Evolutionary conservation across 2,888 invertebrate genomes (phyloP), one percentile per base, ranked within the genome.

Genomic region (Amaurobius ferox): DNA sequence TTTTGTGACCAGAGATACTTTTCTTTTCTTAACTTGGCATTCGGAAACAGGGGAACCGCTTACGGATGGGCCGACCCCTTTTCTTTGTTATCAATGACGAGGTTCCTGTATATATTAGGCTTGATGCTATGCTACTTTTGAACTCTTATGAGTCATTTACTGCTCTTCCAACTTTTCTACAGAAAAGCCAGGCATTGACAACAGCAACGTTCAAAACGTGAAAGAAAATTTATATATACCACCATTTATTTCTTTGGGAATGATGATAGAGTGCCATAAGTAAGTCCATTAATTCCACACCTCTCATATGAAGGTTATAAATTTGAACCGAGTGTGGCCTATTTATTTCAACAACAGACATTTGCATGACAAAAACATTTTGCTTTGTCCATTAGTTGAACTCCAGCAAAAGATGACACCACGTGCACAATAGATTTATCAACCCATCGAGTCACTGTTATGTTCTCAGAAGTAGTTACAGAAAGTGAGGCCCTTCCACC

Each of bases 111-210:
- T 40, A 40, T 40, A 40, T 13, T 40, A 40, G 40, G 40, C 13
- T 40, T 40, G 40, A 40, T 40, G 40, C 40, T 40, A 40, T 40
- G 40, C 40, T 40, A 40, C 40, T 40, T 40, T 40, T 40, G 40
- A 40, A 40, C 40, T 40, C 40, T 40, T 11, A 40, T 40, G 13
- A 40, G 13, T 40, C n/a, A n/a, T n/a, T n/a, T n/a, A n/a, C n/a
- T n/a, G n/a, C n/a, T n/a, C n/a, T n/a, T n/a, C n/a, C n/a, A 13
- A 40, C 13, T 40, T 13, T 40, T 40, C 40, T 40, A 9, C 40
- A 40, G 40, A 40, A 13, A 40, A 40, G 9, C 40, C 40, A 40
- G 40, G 40, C 13, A 40, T 40, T 40, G 40, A 40, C 40, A 40
- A 40, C 13, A 40, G 40, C 13, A 13, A 40, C 40, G 13, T 40